Evolutionary conservation across 1,140 invertebrate species (phyloP).

Genomic region (Branchinecta lindahli): DNA sequence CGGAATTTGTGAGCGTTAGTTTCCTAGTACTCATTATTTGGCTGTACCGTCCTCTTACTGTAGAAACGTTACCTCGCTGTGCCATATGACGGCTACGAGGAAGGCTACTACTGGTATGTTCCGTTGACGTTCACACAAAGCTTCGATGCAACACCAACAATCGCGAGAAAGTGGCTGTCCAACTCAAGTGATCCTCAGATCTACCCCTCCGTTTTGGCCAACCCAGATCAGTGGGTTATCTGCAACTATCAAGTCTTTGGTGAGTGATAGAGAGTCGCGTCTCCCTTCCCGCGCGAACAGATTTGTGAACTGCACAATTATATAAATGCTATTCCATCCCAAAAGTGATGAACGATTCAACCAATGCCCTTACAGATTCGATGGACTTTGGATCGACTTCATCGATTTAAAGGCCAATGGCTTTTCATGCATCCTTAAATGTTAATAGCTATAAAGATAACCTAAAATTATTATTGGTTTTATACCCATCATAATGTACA

Average conservation of each 20-base stretch:
- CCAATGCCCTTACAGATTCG: too few species aligned
- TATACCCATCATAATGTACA: too few species aligned
- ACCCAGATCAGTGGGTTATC: neutral
- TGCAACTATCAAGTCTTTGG: constrained; percentile 8
- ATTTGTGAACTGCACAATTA: too few species aligned
- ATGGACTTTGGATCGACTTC: too few species aligned
- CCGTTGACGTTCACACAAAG: neutral
- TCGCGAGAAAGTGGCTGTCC: neutral
- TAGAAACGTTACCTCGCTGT: neutral
- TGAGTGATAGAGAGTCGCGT: neutral
- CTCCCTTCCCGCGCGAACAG: too few species aligned
- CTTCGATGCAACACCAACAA: neutral
- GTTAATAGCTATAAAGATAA: too few species aligned
- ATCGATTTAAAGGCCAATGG: too few species aligned
- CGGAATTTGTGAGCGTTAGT: too few species aligned
- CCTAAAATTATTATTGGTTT: too few species aligned
- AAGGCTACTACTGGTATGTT: neutral
- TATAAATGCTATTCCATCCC: too few species aligned
- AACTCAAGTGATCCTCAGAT: neutral
- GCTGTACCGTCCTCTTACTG: neutral
- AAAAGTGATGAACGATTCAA: too few species aligned
- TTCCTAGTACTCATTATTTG: neutral
- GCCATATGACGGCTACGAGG: neutral
- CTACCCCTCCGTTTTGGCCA: neutral
- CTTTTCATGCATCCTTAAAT: too few species aligned